A percentile compares a stretch with the other conserved stretches of the same genome.
Evolutionary conservation across 2,888 invertebrate genomes (phyloP).

Genomic region (Silvanus unidentatus): DNA sequence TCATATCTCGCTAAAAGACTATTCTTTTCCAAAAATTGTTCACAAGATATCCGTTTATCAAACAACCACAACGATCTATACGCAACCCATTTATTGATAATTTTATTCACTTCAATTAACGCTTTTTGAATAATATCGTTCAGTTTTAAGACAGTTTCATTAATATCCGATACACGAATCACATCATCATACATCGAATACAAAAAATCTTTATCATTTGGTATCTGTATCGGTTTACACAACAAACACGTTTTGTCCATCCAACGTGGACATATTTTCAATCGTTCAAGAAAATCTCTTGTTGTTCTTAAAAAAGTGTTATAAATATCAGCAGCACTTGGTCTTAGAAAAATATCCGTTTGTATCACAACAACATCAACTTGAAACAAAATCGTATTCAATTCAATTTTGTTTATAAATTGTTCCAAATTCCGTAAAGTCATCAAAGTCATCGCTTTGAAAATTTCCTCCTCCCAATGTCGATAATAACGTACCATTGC

Average conservation of each 20-base stretch:
- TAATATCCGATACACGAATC: constrained; percentile 62
- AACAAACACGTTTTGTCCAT: constrained; percentile 74
- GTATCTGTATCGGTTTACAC: constrained; percentile 58
- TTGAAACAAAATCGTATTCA: constrained; percentile 64
- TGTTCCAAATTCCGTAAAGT: constrained; percentile 64
- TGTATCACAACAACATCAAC: constrained; percentile 68
- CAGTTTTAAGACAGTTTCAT: constrained; percentile 59
- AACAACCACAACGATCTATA: constrained; percentile 71
- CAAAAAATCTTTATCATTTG: constrained; percentile 53
- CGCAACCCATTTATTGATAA: constrained; percentile 62
- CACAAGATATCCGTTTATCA: constrained; percentile 68
- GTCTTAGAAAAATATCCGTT: constrained; percentile 71
- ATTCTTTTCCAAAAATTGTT: constrained; percentile 67
- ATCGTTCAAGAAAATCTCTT: constrained; percentile 68
- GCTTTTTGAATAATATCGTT: constrained; percentile 63
- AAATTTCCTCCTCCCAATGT: constrained; percentile 78
- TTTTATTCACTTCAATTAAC: constrained; percentile 59
- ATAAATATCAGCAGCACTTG: constrained; percentile 70
- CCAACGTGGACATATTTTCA: constrained; percentile 78
- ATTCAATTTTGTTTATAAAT: constrained; percentile 53
- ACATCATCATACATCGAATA: constrained; percentile 80
- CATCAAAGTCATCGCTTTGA: constrained; percentile 60
- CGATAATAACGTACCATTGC: constrained; percentile 74
- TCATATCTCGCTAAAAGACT: constrained; percentile 65
- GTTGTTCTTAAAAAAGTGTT: constrained; percentile 69